Evolutionary conservation across 2,888 invertebrate genomes (phyloP).

Genomic region (Drosophila mayaguana): DNA sequence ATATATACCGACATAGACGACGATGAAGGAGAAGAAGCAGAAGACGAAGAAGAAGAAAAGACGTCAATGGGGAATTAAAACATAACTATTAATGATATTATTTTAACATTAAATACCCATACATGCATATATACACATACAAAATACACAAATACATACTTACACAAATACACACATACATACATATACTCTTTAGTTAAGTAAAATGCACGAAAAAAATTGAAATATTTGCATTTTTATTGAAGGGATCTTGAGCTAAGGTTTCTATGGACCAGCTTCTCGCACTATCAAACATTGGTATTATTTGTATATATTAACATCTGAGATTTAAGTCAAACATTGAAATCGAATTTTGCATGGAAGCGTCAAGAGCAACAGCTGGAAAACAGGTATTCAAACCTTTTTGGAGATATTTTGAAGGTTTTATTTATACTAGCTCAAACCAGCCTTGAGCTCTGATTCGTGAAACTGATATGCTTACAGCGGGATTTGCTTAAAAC

Average conservation of each 20-base stretch:
- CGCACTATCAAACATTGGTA: no score
- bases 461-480: background rate
- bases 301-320: no score
- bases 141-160: background rate
- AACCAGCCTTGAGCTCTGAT: background rate
- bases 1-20: background rate
- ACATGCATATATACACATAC: background rate
- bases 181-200: slow-evolving; percentile 71
- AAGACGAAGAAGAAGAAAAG: background rate
- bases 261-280: no score
- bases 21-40: background rate
- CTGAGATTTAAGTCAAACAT: background rate
- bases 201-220: slow-evolving; percentile 69
- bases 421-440: background rate
- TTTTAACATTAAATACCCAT: slow-evolving; percentile 56
- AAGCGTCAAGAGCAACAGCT: background rate
- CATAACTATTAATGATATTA: slow-evolving; percentile 72
- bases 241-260: no score
- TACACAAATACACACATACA: slow-evolving; percentile 12
- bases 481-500: background rate
- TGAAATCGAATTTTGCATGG: background rate
- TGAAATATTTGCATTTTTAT: slow-evolving; percentile 17
- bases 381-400: background rate
- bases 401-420: background rate
- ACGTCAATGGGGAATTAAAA: slow-evolving; percentile 4